Evolutionary conservation across 2,888 invertebrate species (phyloP).

Genomic region (Dolichopus griseipennis): DNA sequence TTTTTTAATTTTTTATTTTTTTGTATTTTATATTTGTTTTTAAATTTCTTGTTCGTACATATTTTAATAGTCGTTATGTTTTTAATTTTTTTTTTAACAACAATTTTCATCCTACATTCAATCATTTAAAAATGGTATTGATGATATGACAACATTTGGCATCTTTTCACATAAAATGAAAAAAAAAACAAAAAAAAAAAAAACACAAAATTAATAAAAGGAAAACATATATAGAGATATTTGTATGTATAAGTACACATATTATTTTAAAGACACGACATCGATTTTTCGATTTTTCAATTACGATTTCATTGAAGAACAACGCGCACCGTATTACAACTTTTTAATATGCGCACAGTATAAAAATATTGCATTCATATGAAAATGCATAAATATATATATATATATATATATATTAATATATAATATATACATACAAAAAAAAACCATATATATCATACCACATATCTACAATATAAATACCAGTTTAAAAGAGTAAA

Average conservation of each 20-base stretch:
- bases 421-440: not conserved
- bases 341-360: not conserved
- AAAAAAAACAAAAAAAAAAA: not conserved
- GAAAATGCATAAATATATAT: not conserved
- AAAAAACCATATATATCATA: not conserved
- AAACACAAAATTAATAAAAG: not conserved
- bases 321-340: not conserved
- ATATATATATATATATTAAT: not conserved
- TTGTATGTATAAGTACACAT: no score
- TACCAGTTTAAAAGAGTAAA: not conserved
- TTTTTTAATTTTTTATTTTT: not conserved
- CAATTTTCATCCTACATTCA: slow-evolving; percentile 4
- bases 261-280: not conserved
- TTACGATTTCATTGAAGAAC: slow-evolving; percentile 2
- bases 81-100: not conserved
- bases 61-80: slow-evolving; percentile 2
- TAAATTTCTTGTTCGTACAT: no score
- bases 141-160: slow-evolving; percentile 1
- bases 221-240: not conserved
- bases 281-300: slow-evolving; percentile 1
- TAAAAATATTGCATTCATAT: not conserved
- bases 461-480: not conserved
- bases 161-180: not conserved
- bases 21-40: no score
- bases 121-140: not conserved